Conservation (phyloP, 1,140 invertebrate genomes). For the Platorchestia sp. region DNA sequence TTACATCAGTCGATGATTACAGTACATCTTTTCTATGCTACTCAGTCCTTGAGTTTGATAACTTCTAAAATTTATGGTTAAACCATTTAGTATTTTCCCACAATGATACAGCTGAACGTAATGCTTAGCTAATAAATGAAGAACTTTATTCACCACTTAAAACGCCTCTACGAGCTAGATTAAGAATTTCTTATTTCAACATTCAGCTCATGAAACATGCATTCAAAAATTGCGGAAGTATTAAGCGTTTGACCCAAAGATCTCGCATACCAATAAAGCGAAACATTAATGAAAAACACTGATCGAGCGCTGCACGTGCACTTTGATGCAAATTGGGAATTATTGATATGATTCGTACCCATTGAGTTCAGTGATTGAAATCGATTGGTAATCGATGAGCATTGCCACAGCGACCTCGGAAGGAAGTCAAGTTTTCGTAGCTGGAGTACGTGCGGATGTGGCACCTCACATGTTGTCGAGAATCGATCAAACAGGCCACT, state of each 20-base stretch:
- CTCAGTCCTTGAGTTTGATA: too few species aligned
- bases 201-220: too few species aligned
- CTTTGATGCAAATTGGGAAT: not conserved
- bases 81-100: too few species aligned
- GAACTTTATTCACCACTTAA: too few species aligned
- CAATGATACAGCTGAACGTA: too few species aligned
- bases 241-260: not conserved
- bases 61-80: too few species aligned
- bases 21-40: too few species aligned
- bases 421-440: not conserved
- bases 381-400: not conserved
- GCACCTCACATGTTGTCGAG: not conserved
- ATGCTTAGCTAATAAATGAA: too few species aligned
- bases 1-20: too few species aligned
- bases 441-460: not conserved
- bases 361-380: not conserved
- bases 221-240: not conserved
- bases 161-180: too few species aligned
- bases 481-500: not conserved
- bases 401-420: not conserved
- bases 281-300: not conserved
- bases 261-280: not conserved
- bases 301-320: not conserved
- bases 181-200: too few species aligned
- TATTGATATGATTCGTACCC: not conserved